Evolutionary conservation across 2,113 vertebrate genomes (phyloP).

Genomic region (Tympanuchus pallidicinctus): DNA sequence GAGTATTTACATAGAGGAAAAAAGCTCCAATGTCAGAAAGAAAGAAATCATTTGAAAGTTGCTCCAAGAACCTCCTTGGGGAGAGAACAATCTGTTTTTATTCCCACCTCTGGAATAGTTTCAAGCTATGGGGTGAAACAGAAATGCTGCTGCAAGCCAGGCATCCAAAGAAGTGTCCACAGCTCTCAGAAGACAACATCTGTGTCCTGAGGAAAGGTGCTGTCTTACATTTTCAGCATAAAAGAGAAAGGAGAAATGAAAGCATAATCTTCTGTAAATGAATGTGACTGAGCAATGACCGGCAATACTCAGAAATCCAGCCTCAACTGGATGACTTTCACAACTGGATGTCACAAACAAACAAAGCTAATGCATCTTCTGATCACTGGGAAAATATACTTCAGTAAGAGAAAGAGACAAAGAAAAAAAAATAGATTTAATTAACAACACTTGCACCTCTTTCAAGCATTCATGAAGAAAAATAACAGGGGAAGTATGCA

Average conservation of each 20-base stretch:
- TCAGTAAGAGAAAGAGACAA: not conserved
- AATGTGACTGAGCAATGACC: not conserved
- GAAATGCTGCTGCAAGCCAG: not conserved
- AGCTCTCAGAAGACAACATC: not conserved
- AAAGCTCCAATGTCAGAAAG: not conserved
- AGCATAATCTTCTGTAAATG: not conserved
- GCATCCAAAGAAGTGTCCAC: not conserved
- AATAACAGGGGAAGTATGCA: not conserved
- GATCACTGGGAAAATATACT: not conserved
- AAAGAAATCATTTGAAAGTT: not conserved
- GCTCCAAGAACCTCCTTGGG: not conserved
- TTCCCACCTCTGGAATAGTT: not conserved
- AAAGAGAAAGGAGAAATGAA: not conserved
- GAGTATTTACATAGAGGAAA: not conserved
- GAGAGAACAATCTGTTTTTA: not conserved
- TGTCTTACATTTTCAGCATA: not conserved
- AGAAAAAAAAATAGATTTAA: not conserved
- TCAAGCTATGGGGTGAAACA: not conserved
- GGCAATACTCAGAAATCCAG: not conserved
- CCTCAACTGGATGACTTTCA: not conserved
- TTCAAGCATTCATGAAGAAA: not conserved
- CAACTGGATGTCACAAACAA: not conserved
- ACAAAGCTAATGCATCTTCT: not conserved
- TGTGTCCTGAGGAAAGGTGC: not conserved
- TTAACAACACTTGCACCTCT: not conserved